phyloP scores from a whole-genome alignment of 1,140 invertebrate genomes.

The Gryon sp. region DNA sequence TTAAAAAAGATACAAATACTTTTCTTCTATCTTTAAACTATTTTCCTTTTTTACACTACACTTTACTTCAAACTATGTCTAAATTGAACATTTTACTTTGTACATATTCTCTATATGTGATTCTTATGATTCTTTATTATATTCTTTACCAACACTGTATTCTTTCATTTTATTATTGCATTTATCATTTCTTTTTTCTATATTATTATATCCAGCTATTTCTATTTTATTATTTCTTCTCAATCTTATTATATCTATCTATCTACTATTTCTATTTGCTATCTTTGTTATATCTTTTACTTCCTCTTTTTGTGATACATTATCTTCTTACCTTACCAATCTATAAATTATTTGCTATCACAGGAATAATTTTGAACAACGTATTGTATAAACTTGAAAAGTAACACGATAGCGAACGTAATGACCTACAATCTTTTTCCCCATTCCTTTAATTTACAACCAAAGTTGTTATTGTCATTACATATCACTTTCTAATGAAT shows the following conservation, averaged over 20 bases:
- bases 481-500: constrained; percentile 11
- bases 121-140: no score
- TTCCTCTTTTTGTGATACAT: not conserved
- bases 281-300: constrained; percentile 1
- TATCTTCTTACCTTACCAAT: not conserved
- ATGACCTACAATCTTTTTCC: constrained; percentile 34
- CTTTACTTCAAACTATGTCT: no score
- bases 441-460: constrained; percentile 6
- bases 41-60: constrained; percentile 16
- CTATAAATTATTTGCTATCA: constrained; percentile 62
- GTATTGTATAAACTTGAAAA: not conserved
- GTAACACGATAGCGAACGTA: constrained; percentile 28
- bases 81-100: no score
- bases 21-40: not conserved
- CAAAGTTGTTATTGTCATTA: constrained; percentile 27
- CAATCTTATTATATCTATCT: no score
- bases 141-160: constrained; percentile 15
- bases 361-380: constrained; percentile 54
- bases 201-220: no score
- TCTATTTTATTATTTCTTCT: no score
- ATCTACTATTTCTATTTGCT: constrained; percentile 16
- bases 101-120: no score
- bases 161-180: constrained; percentile 3
- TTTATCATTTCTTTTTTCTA: constrained; percentile 15
- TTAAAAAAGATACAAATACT: no score